Evolutionary conservation across 2,113 vertebrate species (phyloP), one percentile per base, ranked within the genome.

Genomic region (Melanotaenia duboulayi): DNA sequence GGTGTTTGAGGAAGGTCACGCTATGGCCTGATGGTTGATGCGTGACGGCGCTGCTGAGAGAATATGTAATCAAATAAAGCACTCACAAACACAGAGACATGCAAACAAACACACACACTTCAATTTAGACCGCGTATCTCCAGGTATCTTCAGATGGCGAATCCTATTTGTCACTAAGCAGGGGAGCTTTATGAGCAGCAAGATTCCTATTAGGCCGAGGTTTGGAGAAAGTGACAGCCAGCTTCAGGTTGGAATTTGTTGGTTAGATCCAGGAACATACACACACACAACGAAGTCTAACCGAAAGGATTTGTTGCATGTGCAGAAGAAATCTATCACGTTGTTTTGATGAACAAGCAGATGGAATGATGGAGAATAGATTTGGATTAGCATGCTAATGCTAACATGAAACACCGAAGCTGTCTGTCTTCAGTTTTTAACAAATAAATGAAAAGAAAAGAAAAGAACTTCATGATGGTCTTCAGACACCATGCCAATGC

Each of bases 1-100:
- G 77, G 61, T 61, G 67, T 83, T 82, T 82, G 74, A 80, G 75
- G 91, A 93, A 91, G 90, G 90, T 91, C 88, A 91, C 25, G 52
- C 74, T 70, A 65, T 74, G 81, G 83, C 88, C 76, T 84, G 84
- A 76, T 42, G 58, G 65, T 59, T 78, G 65, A 83, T 75, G 83
- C 78, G 42, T 87, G 78, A 86, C 79, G 65, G 23, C 6, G 42
- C 61, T 63, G 74, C 76, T 82, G 67, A 85, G 82, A 60, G 81
- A 86, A 83, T 82, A 72, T 62, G 44, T 68, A 87, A 84, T 71
- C 60, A 85, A 85, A 87, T 76, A 67, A 67, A 83, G 77, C 39
- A 37, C 50, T 24, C 22, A 67, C 57, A 63, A 60, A 51, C 39
- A 48, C 40, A 62, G 42, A 42, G 28, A 61, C 22, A 35, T 40